These are phyloP conservation scores for Brassicogethes aeneus DNA, from an alignment of 2,888 invertebrate genomes.

Conservation along the genomic window DNA sequence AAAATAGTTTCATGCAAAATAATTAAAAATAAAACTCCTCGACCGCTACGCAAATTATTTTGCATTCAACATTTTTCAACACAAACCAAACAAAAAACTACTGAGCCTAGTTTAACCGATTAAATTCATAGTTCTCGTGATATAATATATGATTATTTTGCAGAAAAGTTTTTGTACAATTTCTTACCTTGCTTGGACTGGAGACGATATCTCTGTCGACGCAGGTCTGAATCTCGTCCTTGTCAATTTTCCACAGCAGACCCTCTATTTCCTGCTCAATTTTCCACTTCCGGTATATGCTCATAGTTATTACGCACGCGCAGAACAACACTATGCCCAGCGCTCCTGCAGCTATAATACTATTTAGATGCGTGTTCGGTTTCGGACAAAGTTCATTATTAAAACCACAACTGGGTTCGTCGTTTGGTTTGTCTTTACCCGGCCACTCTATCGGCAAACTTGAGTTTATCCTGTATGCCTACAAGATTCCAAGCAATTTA, in stretches of 20 bases:
- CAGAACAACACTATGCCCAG: slow-evolving; percentile 76
- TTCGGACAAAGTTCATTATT: slow-evolving; percentile 79
- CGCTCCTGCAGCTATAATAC: slow-evolving; percentile 72
- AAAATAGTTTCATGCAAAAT: too few relatives aligned
- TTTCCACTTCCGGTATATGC: slow-evolving; percentile 93
- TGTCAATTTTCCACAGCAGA: slow-evolving; percentile 90
- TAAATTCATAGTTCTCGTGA: too few relatives aligned
- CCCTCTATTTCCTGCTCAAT: slow-evolving; percentile 98
- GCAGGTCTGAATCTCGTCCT: slow-evolving; percentile 69
- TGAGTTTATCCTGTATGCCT: slow-evolving; percentile 70
- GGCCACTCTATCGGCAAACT: slow-evolving; percentile 75
- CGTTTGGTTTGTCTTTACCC: slow-evolving; percentile 70
- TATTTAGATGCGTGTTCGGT: slow-evolving; percentile 69
- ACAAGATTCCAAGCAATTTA: too few relatives aligned
- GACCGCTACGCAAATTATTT: too few relatives aligned
- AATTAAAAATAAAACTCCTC: too few relatives aligned
- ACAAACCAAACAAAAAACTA: too few relatives aligned
- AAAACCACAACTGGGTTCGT: slow-evolving; percentile 93
- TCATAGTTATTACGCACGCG: slow-evolving; percentile 75
- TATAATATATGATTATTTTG: too few relatives aligned
- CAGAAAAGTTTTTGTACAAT: too few relatives aligned
- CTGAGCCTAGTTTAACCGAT: too few relatives aligned
- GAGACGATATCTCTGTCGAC: slow-evolving; percentile 70
- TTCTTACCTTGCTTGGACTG: slow-evolving; percentile 84
- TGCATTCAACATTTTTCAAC: too few relatives aligned